Base-by-base conservation (phyloP, 1,140 invertebrate genomes). In the Leptinotarsa lineolata region DNA sequence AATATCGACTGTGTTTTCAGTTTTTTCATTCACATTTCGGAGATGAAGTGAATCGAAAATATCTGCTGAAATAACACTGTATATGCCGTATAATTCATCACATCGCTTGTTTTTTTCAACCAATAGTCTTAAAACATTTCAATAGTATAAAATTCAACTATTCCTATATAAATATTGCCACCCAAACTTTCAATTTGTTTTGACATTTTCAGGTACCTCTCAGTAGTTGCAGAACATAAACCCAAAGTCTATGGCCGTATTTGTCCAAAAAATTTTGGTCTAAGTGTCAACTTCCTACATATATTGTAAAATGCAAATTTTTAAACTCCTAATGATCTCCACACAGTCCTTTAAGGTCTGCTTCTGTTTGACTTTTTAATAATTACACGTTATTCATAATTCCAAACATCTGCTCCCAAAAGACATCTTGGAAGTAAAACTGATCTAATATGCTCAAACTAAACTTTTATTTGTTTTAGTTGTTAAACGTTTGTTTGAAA, bases 211-310 rank as follows among this genome's bases (percentile, higher is more conserved):
- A 15, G 15, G 48, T 16, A 54, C 6, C n/a, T n/a, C 48, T 54
- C 48, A 54, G 48, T 54, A 54, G 48, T 54, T 54, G n/a, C 48
- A 54, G 48, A 54, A 54, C 48, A 54, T 54, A 54, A 54, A 54
- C 15, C 48, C n/a, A 18, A n/a, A 54, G 48, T 16, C 48, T 54
- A 54, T 16, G 15, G 48, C 4, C 48, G n/a, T 54, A 18, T 54
- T 54, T 54, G n/a, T 16, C 4, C 48, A 54, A 54, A 54, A n/a
- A 54, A 54, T 54, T 54, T 8, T 54, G 48, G n/a, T 13, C 16
- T 16, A 5, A 54, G 48, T 54, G 48, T 54, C 48, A 54, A 54
- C 48, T 54, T 54, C 48, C 48, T 18, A 54, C 48, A 54, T 54
- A 5, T 13, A 54, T 8, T 54, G 48, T 54, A 13, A 54, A 54